phyloP scores from a whole-genome alignment of 2,113 vertebrate species.

The Brachirus orientalis region DNA sequence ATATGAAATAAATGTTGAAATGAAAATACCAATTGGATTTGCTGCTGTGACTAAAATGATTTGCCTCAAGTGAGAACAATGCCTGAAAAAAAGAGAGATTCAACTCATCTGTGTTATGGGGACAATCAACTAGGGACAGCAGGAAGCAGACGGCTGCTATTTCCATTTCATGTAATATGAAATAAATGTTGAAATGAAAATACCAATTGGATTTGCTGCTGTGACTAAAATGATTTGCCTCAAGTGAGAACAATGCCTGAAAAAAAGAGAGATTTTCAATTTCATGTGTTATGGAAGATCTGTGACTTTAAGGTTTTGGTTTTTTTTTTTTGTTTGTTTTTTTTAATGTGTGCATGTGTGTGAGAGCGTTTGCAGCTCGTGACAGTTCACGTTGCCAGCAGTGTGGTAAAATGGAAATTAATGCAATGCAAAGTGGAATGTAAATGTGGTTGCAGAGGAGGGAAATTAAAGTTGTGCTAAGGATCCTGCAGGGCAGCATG shows the following conservation, averaged over 20 bases:
- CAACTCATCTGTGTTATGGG: background rate
- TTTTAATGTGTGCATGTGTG: background rate
- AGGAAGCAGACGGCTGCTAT: constrained; percentile 5
- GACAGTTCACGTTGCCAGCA: constrained; percentile 13
- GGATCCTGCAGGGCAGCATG: constrained; percentile 32
- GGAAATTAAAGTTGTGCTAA: constrained; percentile 10
- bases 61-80: constrained; percentile 3
- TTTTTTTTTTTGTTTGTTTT: too few species aligned
- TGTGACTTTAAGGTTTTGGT: too few species aligned
- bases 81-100: background rate
- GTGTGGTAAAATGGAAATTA: constrained; percentile 64
- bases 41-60: constrained; percentile 8
- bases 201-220: constrained; percentile 11
- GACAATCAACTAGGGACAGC: constrained; percentile 27
- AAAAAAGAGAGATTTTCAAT: too few species aligned
- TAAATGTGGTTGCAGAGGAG: constrained; percentile 38
- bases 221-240: constrained; percentile 5
- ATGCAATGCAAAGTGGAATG: constrained; percentile 61
- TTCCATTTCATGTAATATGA: constrained; percentile 5
- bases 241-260: background rate
- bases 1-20: constrained; percentile 24
- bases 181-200: constrained; percentile 27
- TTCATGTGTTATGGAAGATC: too few species aligned
- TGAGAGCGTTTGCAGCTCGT: constrained; percentile 45
- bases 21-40: constrained; percentile 17